These are phyloP conservation scores for Mesoligia furuncula DNA, from an alignment of 2,888 invertebrate species.

Conservation along the genomic window DNA sequence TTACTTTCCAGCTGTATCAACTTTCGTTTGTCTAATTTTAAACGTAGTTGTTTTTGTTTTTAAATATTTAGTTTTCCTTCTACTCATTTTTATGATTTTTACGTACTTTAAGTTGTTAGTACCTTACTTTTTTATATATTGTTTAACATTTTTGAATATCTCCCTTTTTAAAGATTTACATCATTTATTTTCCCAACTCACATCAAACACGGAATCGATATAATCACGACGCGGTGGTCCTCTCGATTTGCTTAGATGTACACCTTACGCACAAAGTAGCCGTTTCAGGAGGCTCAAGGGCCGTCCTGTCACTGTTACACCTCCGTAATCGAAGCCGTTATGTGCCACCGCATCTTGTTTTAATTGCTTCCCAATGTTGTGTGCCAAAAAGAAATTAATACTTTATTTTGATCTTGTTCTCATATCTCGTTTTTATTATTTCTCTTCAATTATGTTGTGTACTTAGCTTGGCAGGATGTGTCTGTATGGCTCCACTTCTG, in stretches of 20 bases:
- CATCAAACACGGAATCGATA: not conserved
- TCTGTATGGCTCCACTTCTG: not conserved
- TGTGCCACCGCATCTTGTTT: not conserved
- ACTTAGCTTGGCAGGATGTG: not conserved
- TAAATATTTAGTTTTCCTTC: not conserved
- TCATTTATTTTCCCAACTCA: not conserved
- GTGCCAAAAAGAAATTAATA: not conserved
- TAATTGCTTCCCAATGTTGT: not conserved
- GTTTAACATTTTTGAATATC: not conserved
- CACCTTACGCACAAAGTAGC: not conserved
- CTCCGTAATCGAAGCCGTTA: not conserved
- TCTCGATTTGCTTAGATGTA: not conserved
- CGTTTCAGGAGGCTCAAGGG: not conserved
- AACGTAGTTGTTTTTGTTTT: not conserved
- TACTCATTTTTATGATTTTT: not conserved
- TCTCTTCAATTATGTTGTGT: not conserved
- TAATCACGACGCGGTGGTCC: not conserved
- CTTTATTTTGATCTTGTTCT: not conserved
- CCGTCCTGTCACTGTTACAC: too few species aligned
- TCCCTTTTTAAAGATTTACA: not conserved
- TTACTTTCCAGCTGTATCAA: not conserved
- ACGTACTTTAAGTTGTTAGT: not conserved
- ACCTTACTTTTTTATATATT: not conserved
- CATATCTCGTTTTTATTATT: not conserved
- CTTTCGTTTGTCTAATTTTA: not conserved